Base-by-base conservation (phyloP, 1,140 invertebrate species). In the Drosophila oshimai region DNA sequence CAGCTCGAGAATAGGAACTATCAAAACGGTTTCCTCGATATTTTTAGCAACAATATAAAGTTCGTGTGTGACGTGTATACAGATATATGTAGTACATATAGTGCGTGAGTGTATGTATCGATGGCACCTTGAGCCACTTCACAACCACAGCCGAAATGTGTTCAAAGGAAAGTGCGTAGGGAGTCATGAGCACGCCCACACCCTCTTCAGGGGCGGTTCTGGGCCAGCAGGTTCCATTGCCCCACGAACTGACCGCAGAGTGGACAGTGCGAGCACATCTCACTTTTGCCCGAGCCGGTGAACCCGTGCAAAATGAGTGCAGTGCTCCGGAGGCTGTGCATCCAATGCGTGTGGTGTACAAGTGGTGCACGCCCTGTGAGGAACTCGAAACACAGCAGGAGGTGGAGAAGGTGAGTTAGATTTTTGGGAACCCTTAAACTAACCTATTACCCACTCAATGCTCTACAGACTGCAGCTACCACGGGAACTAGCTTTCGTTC, bases 181-280 rank as follows among this genome's bases (percentile, higher is more conserved):
- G 17, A 33, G 68, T 15, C 37, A 69, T 49, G 44, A n/a, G 26
- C 31, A 64, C 57, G 45, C 36, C 62, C 44, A 50, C 54, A 4
- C 20, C 37, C 42, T 26, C 31, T 37, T 0, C 31, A 9, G 20
- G 34, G 6, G 10, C 26, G 18, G 71, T 44, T 44, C 41, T 9
- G 41, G 41, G 37, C 28, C 57, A 46, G n/a, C 29, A 18, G 6
- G 57, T 60, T 3, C 78, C 87, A n/a, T 34, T 73, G 68, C 86
- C 86, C 1, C 90, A 90, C 39, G 89, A 91, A 37, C 39, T 91
- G 36, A 91, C 90, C 9, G 90, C 90, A 26, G 90, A 91, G 61
- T 91, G 90, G 90, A 90, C 88, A 7, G 90, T 91, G 26, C 89
- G 83, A n/a, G 90, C 90, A 3, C 89, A 91, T 29, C 54, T 91